Evolutionary conservation across 2,888 invertebrate genomes (phyloP).

Genomic region (Merodon equestris): DNA sequence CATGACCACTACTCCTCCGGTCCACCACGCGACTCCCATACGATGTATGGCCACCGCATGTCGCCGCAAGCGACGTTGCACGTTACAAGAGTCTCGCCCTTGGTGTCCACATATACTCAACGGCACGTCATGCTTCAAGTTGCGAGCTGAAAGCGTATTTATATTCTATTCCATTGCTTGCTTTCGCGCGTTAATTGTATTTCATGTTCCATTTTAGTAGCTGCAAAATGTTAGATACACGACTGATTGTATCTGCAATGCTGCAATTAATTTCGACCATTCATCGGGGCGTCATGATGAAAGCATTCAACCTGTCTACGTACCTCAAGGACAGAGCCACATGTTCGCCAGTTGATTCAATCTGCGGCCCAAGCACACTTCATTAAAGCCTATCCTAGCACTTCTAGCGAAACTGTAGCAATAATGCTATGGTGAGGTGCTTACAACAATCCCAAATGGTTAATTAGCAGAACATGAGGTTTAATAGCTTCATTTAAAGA

Average conservation of each 20-base stretch:
- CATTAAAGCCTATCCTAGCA: too few relatives aligned
- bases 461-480: constrained; percentile 24
- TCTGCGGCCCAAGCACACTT: too few relatives aligned
- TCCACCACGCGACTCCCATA: not conserved
- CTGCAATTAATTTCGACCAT: constrained; percentile 59
- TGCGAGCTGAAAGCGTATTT: constrained; percentile 13
- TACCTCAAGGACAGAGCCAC: constrained; percentile 40
- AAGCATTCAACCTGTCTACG: constrained; percentile 40
- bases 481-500: constrained; percentile 22
- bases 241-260: constrained; percentile 59
- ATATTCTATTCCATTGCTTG: not conserved
- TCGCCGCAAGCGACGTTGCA: constrained; percentile 1
- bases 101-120: constrained; percentile 62
- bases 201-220: constrained; percentile 61
- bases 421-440: too few relatives aligned
- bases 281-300: constrained; percentile 54
- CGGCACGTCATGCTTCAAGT: constrained; percentile 54
- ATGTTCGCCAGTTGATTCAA: not conserved
- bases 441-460: not conserved
- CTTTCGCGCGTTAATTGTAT: constrained; percentile 42
- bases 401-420: too few relatives aligned
- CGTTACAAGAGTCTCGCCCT: constrained; percentile 43
- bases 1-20: constrained; percentile 15
- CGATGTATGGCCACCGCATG: too few relatives aligned
- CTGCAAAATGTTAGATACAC: constrained; percentile 61